Evolutionary conservation across 2,888 invertebrate genomes (phyloP).

Genomic region (Leistus spinibarbis): DNA sequence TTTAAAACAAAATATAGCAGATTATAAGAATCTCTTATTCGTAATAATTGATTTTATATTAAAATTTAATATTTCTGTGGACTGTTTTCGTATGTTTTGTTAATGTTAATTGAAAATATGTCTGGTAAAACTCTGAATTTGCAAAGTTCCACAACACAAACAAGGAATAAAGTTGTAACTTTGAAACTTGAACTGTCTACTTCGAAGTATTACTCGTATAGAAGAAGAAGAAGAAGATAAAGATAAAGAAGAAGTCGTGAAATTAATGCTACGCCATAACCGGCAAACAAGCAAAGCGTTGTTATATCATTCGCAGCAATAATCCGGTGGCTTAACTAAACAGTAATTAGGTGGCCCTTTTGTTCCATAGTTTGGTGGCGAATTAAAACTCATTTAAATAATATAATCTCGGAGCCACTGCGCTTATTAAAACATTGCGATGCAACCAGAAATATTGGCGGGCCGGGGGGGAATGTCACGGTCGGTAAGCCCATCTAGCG

Average conservation of each 20-base stretch:
- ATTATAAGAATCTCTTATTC: too few species aligned
- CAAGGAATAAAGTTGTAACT: too few species aligned
- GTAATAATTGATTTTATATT: too few species aligned
- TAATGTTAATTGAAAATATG: too few species aligned
- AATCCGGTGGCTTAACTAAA: conserved; percentile 38
- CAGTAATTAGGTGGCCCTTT: conserved; percentile 54
- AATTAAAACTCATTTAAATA: conserved; percentile 57
- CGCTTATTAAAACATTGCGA: conserved; percentile 34
- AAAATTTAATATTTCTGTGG: too few species aligned
- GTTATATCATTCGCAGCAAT: conserved; percentile 32
- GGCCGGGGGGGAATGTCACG: conserved; percentile 46
- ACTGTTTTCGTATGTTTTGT: too few species aligned
- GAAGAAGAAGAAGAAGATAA: background rate
- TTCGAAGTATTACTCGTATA: background rate
- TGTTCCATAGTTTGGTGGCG: conserved; percentile 50
- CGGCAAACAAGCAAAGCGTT: conserved; percentile 29
- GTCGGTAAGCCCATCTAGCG: conserved; percentile 49
- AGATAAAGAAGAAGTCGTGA: conserved; percentile 14
- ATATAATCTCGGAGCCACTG: conserved; percentile 49
- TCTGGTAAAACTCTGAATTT: too few species aligned
- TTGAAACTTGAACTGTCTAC: too few species aligned
- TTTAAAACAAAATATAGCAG: too few species aligned
- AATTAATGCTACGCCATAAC: conserved; percentile 32
- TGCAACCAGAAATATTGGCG: background rate
- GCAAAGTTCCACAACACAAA: too few species aligned